Base-by-base conservation (phyloP, 2,888 invertebrate genomes). In the Clanis bilineata region DNA sequence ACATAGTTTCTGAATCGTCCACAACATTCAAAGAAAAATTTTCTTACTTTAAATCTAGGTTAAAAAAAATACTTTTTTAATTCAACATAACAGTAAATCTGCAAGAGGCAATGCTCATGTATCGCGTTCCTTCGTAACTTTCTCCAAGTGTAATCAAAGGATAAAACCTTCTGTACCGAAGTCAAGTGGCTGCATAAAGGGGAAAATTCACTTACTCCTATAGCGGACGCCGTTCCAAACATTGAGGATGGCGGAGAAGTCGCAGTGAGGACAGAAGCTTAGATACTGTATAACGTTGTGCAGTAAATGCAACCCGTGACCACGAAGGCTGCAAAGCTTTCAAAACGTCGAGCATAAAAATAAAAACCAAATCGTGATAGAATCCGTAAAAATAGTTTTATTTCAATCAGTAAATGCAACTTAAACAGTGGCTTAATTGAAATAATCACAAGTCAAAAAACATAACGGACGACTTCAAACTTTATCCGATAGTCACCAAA, bases 201-300 rank as follows among this genome's bases (percentile, higher is more conserved):
- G 79, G 82, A 76, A 85, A 87, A 90, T 90, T 90, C 89, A 90
- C 88, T 90, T 89, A 89, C 88, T 80, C 67, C 82, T 81, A 80
- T 76, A 77, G 80, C 80, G 80, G 80, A 82, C 82, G 82, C 73
- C 77, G 83, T 78, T 83, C 81, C 86, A 85, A 88, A 88, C 88
- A 87, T 83, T 83, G 82, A 75, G 76, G 72, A 73, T 67, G 69
- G 64, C 57, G 63, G 28, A 15, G 59, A 15, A 67, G 39, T 83
- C 71, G 6, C 65, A 63, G 60, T 80, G 22, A 36, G 62, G 74
- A 60, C n/a, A 2, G 0, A 1, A 61, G 1, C 61, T 78, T 83
- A 2, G 67, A 76, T 62, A 36, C 64, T 56, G 15, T 0, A 3
- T 0, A 32, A n/a, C 3, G 58, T 61, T 38, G 60, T 68, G 67